Evolutionary conservation across 1,140 invertebrate genomes (phyloP).

Genomic region (Thaumatotibia leucotreta): DNA sequence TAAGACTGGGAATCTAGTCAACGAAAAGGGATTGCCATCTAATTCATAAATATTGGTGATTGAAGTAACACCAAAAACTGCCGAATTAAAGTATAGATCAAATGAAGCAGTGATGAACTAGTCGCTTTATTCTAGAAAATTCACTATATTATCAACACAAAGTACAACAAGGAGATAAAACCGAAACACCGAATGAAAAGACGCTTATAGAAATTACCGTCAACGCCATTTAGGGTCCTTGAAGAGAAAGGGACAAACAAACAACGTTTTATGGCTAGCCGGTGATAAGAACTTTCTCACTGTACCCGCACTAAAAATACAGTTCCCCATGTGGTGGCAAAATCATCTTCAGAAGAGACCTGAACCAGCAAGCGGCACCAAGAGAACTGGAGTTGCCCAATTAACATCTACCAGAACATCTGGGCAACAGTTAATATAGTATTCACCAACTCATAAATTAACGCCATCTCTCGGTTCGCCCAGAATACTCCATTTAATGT

Average conservation of each 20-base stretch:
- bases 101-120: no score
- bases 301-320: not conserved
- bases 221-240: not conserved
- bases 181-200: no score
- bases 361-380: not conserved
- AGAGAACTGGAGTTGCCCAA: not conserved
- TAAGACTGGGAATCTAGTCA: not conserved
- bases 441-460: not conserved
- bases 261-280: not conserved
- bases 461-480: not conserved
- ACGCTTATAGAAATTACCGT: not conserved
- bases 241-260: not conserved
- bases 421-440: not conserved
- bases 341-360: not conserved
- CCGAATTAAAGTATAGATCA: no score
- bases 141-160: no score
- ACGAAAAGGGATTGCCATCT: not conserved
- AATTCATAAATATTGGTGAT: not conserved
- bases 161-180: no score
- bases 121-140: no score
- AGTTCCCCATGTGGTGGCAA: not conserved
- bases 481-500: not conserved
- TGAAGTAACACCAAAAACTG: slow-evolving; percentile 24
- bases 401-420: not conserved
- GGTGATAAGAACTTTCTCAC: not conserved